Evolutionary conservation across 2,888 invertebrate species (phyloP).

Genomic region (Stenchaetothrips biformis): DNA sequence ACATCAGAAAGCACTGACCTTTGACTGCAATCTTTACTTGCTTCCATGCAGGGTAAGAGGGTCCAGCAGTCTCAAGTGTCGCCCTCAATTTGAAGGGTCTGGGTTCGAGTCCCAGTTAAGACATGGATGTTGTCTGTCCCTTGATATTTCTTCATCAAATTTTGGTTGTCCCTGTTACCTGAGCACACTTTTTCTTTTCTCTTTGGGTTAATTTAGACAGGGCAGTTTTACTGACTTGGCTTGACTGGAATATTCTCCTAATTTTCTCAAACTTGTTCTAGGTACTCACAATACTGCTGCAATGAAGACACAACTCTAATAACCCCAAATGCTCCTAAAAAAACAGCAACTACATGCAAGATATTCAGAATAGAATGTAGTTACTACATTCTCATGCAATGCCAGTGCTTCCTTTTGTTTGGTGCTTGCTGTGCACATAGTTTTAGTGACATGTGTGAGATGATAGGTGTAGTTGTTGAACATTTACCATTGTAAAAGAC

Average conservation of each 20-base stretch:
- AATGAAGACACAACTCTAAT: not conserved
- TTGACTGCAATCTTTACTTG: conserved; percentile 28
- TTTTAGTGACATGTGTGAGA: not conserved
- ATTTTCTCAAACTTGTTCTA: not conserved
- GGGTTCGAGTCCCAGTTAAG: conserved; percentile 19
- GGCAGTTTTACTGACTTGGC: no score
- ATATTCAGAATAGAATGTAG: not conserved
- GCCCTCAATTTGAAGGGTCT: conserved; percentile 8
- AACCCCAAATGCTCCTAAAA: not conserved
- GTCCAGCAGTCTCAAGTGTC: not conserved
- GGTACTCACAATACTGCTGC: not conserved
- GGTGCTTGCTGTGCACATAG: not conserved
- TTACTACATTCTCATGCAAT: not conserved
- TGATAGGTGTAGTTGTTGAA: not conserved
- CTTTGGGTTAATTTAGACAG: no score
- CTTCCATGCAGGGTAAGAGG: conserved; percentile 10
- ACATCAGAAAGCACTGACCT: conserved; percentile 33
- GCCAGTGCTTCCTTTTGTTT: not conserved
- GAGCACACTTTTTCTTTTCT: not conserved
- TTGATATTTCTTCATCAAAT: not conserved
- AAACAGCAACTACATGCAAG: not conserved
- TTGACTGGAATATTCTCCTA: no score
- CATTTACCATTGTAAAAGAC: not conserved
- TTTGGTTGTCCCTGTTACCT: not conserved
- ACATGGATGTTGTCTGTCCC: not conserved